phyloP scores from a whole-genome alignment of 2,113 vertebrate species.

The Cricetomys ansorgei region DNA sequence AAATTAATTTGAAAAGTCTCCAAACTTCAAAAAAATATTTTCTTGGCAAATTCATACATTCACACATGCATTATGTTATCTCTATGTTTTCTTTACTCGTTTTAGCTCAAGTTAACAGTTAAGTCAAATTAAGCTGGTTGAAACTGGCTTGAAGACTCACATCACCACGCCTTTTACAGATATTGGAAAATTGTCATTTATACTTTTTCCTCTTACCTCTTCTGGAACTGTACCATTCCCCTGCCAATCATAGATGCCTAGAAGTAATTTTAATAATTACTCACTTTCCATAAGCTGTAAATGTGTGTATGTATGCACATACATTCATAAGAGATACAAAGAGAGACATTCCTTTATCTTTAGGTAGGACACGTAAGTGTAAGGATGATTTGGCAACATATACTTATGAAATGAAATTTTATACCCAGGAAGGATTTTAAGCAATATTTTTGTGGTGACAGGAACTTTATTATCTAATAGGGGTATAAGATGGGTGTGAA shows the following conservation, averaged over 20 bases:
- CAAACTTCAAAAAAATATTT: not conserved
- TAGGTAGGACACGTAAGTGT: not conserved
- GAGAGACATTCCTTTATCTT: not conserved
- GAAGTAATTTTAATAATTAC: not conserved
- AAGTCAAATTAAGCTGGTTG: not conserved
- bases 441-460: not conserved
- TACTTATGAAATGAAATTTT: not conserved
- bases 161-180: not conserved
- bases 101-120: not conserved
- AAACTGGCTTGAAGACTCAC: not conserved
- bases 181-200: not conserved
- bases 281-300: not conserved
- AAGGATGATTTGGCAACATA: not conserved
- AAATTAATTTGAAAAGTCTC: conserved; percentile 38
- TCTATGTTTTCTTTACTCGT: not conserved
- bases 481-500: not conserved
- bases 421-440: not conserved
- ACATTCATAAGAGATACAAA: no score
- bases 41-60: not conserved
- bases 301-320: not conserved
- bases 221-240: not conserved
- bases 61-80: not conserved
- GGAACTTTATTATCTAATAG: not conserved
- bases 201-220: not conserved
- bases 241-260: not conserved